Conservation (phyloP, 2,797 vertebrate species). For the Meda fulgida region DNA sequence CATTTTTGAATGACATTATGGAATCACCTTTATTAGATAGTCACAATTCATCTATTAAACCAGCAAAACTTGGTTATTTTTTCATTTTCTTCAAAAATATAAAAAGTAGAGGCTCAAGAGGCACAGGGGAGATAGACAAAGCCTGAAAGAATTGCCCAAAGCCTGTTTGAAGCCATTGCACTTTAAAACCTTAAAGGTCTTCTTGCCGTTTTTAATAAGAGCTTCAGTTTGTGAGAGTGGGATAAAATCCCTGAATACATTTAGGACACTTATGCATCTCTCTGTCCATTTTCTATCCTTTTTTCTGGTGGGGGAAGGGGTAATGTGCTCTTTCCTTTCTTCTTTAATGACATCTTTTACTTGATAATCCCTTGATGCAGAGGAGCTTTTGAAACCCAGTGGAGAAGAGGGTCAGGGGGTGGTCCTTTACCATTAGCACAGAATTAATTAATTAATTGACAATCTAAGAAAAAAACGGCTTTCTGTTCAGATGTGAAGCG, state of each 20-base stretch:
- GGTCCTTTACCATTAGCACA: conserved; percentile 54
- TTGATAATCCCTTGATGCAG: conserved; percentile 58
- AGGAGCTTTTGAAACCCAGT: conserved; percentile 42
- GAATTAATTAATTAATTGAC: conserved; percentile 51
- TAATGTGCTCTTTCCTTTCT: conserved; percentile 51
- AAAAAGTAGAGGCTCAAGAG: not conserved
- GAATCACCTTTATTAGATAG: conserved; percentile 13
- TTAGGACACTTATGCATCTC: conserved; percentile 26
- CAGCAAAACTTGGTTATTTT: conserved; percentile 29
- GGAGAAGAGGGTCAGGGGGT: conserved; percentile 23
- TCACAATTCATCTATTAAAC: conserved; percentile 10
- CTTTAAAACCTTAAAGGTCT: conserved; percentile 47
- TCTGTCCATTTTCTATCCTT: conserved; percentile 18
- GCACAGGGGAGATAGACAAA: conserved; percentile 3
- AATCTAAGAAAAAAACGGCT: conserved; percentile 33
- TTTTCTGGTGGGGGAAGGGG: conserved; percentile 15
- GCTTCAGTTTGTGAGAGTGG: conserved; percentile 33
- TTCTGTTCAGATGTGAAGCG: conserved; percentile 34
- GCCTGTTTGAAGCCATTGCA: conserved; percentile 39
- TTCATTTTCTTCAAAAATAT: conserved; percentile 42
- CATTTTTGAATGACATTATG: conserved; percentile 4
- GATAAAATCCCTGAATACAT: conserved; percentile 44
- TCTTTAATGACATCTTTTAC: conserved; percentile 57
- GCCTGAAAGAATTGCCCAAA: conserved; percentile 39
- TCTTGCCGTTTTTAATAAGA: conserved; percentile 55